Evolutionary conservation across 1,140 invertebrate genomes (phyloP).

Genomic region (Cydia fagiglandana): DNA sequence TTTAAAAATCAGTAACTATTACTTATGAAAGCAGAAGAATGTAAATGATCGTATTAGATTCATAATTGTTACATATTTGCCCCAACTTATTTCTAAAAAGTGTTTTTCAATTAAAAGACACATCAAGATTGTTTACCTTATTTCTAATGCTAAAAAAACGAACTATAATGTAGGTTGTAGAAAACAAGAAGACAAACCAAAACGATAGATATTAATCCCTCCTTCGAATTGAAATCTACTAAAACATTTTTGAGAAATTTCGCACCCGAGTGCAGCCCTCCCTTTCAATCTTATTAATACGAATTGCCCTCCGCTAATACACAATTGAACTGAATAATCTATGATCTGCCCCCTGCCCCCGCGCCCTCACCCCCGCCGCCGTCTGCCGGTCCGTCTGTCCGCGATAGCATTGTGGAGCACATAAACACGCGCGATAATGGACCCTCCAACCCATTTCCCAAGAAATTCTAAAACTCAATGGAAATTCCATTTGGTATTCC

Average conservation of each 20-base stretch:
- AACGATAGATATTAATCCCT: not conserved
- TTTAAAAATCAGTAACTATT: too few relatives aligned
- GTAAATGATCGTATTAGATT: too few relatives aligned
- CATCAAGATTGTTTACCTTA: too few relatives aligned
- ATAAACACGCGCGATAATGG: conserved; percentile 27
- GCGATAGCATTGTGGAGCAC: conserved; percentile 23
- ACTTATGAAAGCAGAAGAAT: too few relatives aligned
- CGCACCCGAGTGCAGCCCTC: conserved; percentile 5
- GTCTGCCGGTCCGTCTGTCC: conserved; percentile 19
- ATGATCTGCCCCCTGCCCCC: conserved; percentile 11
- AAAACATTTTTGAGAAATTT: conserved; percentile 28
- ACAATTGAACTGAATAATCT: conserved; percentile 32
- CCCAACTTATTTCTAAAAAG: too few relatives aligned
- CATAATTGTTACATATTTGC: too few relatives aligned
- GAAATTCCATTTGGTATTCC: conserved; percentile 28
- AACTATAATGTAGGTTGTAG: too few relatives aligned
- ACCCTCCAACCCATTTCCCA: conserved; percentile 29
- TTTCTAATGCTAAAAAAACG: too few relatives aligned
- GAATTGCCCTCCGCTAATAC: conserved; percentile 32
- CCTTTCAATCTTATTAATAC: conserved; percentile 32
- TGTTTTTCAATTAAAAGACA: too few relatives aligned
- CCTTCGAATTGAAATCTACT: not conserved
- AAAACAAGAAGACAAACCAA: not conserved
- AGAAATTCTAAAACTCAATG: conserved; percentile 31
- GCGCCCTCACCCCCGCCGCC: not conserved